Base-by-base conservation (phyloP, 2,797 vertebrate species). In the Liparis tanakae region DNA sequence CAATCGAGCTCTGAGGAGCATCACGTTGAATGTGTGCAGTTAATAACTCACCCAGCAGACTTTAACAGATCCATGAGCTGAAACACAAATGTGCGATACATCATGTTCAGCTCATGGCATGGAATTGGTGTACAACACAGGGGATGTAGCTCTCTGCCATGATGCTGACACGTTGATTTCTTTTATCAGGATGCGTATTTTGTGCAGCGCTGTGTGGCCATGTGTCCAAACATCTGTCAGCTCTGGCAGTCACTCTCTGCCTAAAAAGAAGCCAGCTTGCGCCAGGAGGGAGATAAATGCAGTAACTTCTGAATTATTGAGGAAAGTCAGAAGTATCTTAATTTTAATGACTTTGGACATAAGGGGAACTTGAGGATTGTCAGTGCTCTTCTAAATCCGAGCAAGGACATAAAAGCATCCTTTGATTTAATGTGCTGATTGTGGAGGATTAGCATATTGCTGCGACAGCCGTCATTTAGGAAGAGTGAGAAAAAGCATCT, bases 181-280 rank as follows among this genome's bases (percentile, higher is more conserved):
- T 70, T 87, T 72, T 79, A 77, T 85, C 61, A 67, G 78, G 75
- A 74, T 12, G 53, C 65, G 56, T 88, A 78, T 85, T 88, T 80
- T 87, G 78, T 75, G 85, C 83, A 76, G 65, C 65, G n/a, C 84
- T 64, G 72, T 79, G 86, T 80, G 82, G 69, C 84, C 88, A 85
- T 86, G 87, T 88, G 88, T 88, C 84, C 85, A 79, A 87, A 90
- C 90, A 90, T 92, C 90, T 92, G 91, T 84, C 89, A 85, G 78
- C 84, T 87, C 73, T 3, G 71, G 84, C 85, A 80, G 72, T 78
- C 65, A 6, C 78, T 78, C 78, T 74, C 70, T 50, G 82, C 74
- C 85, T 89, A 87, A 89, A 88, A 88, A 88, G 84, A 88, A 17
- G 58, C 67, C 76, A 82, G 76, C 77, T 25, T 70, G 48, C 69